phyloP scores from a whole-genome alignment of 1,140 invertebrate genomes.

The Zaprionus ghesquierei region DNA sequence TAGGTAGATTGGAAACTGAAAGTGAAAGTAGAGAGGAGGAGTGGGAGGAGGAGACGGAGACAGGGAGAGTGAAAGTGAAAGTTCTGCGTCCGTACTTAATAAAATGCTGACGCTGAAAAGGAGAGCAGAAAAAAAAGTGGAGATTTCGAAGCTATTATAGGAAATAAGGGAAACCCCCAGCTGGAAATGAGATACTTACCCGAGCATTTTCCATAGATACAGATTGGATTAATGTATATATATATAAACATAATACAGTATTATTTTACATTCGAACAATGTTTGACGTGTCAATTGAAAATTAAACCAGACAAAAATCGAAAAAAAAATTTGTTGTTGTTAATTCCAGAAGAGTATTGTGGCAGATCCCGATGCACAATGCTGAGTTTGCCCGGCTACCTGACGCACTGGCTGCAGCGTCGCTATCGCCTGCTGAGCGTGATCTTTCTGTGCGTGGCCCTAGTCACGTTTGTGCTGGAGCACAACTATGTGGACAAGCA shows the following conservation, averaged over 20 bases:
- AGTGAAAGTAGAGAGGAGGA: slow-evolving; percentile 3
- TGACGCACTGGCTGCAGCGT: slow-evolving; percentile 10
- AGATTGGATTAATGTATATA: too few relatives aligned
- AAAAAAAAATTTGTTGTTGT: not conserved
- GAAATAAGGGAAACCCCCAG: not conserved
- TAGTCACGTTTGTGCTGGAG: slow-evolving; percentile 16
- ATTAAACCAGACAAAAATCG: not conserved
- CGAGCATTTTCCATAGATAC: too few relatives aligned
- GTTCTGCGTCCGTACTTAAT: slow-evolving; percentile 30
- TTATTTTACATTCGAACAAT: not conserved
- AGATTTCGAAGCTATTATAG: not conserved
- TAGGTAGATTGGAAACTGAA: slow-evolving; percentile 48
- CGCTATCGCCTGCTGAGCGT: not conserved
- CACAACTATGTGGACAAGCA: slow-evolving; percentile 4
- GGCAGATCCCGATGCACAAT: not conserved
- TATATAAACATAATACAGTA: not conserved
- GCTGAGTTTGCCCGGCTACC: not conserved
- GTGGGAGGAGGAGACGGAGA: not conserved
- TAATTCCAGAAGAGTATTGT: not conserved
- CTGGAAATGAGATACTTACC: not conserved
- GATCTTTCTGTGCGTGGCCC: not conserved
- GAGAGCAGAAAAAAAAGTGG: not conserved
- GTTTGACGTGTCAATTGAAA: not conserved
- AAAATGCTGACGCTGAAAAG: slow-evolving; percentile 37
- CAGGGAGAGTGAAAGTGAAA: slow-evolving; percentile 29